Evolutionary conservation across 2,797 vertebrate species (phyloP).

Genomic region (Hylomyscus alleni): DNA sequence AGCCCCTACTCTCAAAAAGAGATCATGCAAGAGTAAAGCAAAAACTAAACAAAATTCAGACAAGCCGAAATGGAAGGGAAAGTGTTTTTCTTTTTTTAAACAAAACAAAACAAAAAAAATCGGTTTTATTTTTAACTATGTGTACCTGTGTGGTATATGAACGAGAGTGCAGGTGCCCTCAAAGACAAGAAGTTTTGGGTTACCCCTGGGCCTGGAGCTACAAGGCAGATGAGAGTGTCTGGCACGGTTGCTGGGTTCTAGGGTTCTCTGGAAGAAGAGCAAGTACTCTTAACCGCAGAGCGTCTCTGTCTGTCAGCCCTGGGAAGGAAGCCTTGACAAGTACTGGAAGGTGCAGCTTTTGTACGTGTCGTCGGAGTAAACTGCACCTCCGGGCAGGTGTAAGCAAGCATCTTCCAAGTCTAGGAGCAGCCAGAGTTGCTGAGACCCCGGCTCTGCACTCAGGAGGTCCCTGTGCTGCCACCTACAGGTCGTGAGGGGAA

Average conservation of each 20-base stretch:
- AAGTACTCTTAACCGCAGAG: not conserved
- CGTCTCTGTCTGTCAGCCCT: not conserved
- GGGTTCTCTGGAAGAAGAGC: not conserved
- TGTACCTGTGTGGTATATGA: not conserved
- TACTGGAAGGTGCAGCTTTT: not conserved
- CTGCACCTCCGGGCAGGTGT: accelerated
- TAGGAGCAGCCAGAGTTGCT: not conserved
- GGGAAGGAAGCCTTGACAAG: not conserved
- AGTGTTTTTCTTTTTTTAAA: not conserved
- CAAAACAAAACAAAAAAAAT: not conserved
- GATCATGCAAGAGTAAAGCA: not conserved
- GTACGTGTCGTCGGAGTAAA: not conserved
- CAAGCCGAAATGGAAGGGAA: not conserved
- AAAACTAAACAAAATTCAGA: not conserved
- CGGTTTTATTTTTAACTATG: not conserved
- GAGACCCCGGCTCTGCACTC: accelerated
- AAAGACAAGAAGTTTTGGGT: not conserved
- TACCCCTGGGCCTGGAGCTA: not conserved
- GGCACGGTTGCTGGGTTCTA: not conserved
- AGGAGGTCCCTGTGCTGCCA: constrained; percentile 76
- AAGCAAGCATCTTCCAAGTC: not conserved
- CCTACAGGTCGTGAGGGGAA: constrained; percentile 66
- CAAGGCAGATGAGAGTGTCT: not conserved
- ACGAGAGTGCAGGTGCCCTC: not conserved
- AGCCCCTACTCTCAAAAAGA: not conserved